Percentiles rank a stretch among this genome's conserved stretches.
These are phyloP conservation scores for Magallana angulata DNA, from an alignment of 1,140 invertebrate genomes.

Conservation along the genomic window DNA sequence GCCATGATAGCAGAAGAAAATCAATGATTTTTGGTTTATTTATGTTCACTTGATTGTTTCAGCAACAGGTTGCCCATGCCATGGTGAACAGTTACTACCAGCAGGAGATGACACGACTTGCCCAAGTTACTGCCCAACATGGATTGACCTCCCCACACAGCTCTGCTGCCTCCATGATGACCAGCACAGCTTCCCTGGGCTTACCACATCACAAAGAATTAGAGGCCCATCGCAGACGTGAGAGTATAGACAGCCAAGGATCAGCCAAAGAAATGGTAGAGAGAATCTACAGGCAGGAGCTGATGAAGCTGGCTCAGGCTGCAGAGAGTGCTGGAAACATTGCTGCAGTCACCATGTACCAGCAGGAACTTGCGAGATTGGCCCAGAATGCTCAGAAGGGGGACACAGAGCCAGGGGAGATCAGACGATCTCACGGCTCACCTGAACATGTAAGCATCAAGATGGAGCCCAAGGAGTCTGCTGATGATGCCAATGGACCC, in stretches of 20 bases:
- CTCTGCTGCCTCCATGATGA: constrained; percentile 36
- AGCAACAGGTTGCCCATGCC: constrained; percentile 74
- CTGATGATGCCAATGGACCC: constrained; percentile 69
- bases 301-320: constrained; percentile 87
- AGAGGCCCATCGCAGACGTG: constrained; percentile 43
- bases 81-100: constrained; percentile 77
- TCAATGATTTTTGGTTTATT: constrained; percentile 54
- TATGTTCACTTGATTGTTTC: constrained; percentile 81
- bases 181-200: not conserved
- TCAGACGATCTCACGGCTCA: constrained; percentile 53
- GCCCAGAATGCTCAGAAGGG: constrained; percentile 63
- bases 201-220: constrained; percentile 31
- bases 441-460: constrained; percentile 65
- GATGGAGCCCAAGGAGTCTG: constrained; percentile 70
- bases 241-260: constrained; percentile 57
- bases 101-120: constrained; percentile 71
- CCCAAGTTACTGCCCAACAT: constrained; percentile 43
- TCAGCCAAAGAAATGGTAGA: constrained; percentile 95
- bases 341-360: constrained; percentile 87
- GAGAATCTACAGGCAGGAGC: constrained; percentile 96
- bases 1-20: not conserved
- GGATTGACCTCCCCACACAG: constrained; percentile 42
- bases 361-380: constrained; percentile 74
- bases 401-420: constrained; percentile 60
- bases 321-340: constrained; percentile 85